These are phyloP conservation scores for Actinia tenebrosa DNA, from an alignment of 64 coral and sea anemone genomes.

Conservation along the genomic window DNA sequence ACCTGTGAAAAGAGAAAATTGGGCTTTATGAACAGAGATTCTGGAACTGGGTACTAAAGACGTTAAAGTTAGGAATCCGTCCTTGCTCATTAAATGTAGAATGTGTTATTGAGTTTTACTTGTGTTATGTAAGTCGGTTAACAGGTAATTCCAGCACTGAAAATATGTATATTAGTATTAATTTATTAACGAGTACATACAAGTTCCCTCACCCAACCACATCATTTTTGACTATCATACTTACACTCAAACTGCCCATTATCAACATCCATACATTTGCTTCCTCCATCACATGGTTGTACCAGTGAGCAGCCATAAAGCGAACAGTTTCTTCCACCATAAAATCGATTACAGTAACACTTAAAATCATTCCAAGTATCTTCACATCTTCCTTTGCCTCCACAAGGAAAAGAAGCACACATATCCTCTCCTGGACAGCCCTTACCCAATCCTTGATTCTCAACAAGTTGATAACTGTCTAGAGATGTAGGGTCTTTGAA, in stretches of 20 bases:
- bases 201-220: background rate
- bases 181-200: background rate
- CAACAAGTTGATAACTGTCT: slow-evolving; percentile 38
- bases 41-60: too few relatives aligned
- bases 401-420: slow-evolving; percentile 49
- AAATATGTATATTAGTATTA: too few relatives aligned
- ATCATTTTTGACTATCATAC: background rate
- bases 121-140: too few relatives aligned
- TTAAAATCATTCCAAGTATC: slow-evolving; percentile 76
- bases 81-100: too few relatives aligned
- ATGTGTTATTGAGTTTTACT: too few relatives aligned
- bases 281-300: slow-evolving; percentile 55
- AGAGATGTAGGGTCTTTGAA: slow-evolving; percentile 19
- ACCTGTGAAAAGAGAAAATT: slow-evolving; percentile 19
- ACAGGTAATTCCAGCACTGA: too few relatives aligned
- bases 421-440: slow-evolving; percentile 77
- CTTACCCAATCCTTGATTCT: background rate
- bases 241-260: slow-evolving; percentile 81
- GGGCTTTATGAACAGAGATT: background rate
- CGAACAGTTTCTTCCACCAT: slow-evolving; percentile 75
- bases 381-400: slow-evolving; percentile 61
- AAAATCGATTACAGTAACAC: slow-evolving; percentile 74
- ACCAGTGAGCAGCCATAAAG: slow-evolving; percentile 75
- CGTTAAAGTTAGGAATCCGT: too few relatives aligned
- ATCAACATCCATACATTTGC: slow-evolving; percentile 66